Base-by-base conservation (phyloP, 2,113 vertebrate genomes). In the Taurulus bubalis region DNA sequence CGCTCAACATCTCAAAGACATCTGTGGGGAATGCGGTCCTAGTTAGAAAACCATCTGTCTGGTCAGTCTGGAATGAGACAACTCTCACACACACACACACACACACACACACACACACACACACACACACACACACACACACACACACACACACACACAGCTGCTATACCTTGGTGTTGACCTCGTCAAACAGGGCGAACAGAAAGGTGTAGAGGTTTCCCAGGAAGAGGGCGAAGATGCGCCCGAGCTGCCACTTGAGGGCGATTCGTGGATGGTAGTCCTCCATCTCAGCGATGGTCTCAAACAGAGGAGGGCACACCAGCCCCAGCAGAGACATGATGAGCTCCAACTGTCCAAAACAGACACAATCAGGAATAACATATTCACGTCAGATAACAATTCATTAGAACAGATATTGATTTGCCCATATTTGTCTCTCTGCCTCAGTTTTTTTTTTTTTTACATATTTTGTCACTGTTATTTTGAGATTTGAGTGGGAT, bases 161-260 rank as follows among this genome's bases (percentile, higher is more conserved):
- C 9, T 28, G 0, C 14, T 56, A 7, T 62, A 99, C 98, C 95
- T 99, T 98, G 79, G 93, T 94, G 18, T 99, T 98, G 91, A 99
- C 97, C 0, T 99, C 98, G 63, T 99, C 98, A 90, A 99, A 99
- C 89, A 99, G 94, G 75, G 98, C 98, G 56, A 99, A 90, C 55
- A 99, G 90, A 69, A 99, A 99, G 0, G 98, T 99, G 89, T 99
- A 99, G 67, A 99, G 96, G 82, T 99, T 99, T 10, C 98, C 98
- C 47, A 99, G 94, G 86, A 99, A 99, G 26, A 99, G 97, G 0
- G 98, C 98, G 1, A 99, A 99, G 88, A 99, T 99, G 49, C 98
- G 94, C 1, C 98, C 98, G 10, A 99, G 95, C 93, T 99, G 98
- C 98, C 98, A 99, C 74, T 99, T 99, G 82, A 99, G 94, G 65